Evolutionary conservation across 2,113 vertebrate species (phyloP), one percentile per base, ranked within the genome.

Genomic region (Heteronetta atricapilla): DNA sequence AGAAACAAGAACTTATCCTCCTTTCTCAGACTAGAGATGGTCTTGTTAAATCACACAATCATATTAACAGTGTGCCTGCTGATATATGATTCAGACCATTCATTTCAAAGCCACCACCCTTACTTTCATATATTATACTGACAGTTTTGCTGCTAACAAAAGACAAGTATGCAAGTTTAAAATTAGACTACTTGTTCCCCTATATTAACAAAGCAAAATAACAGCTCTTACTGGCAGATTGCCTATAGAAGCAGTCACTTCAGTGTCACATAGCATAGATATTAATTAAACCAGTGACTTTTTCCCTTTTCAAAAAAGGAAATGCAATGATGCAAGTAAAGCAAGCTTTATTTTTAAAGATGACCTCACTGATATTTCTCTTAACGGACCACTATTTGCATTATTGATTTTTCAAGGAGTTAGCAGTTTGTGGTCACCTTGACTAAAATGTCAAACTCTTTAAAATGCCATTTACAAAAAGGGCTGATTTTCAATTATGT

Each of bases 391-490:
- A 70, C 25, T 67, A 82, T 91, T 92, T 88, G 78, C 91, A 91
- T 97, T 93, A 94, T 82, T 88, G 90, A 93, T 96, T 95, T 81
- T 77, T 86, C 20, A 70, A 75, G 23, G 87, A 95, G 38, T 93
- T 95, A 67, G 36, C 80, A 78, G 64, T 56, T 91, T 76, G 58
- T 93, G 80, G 92, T 94, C 90, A 94, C 86, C 93, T 94, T 82
- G 68, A 86, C 87, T 95, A 95, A 95, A 96, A 94, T 86, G 92
- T 91, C 94, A 96, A 58, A 64, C 15, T 73, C 67, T 68, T 86
- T 64, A 87, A 95, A 95, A 77, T 89, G 83, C 48, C 72, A 88
- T 78, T 62, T 88, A 79, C 17, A 91, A 67, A 58, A 56, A 5
- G 59, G 59, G 3, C n/a, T 90, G 74, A 50, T 50, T 92, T 86